These are phyloP conservation scores for Daptonema setosum DNA, from an alignment of 2,888 invertebrate genomes.

Conservation along the genomic window DNA sequence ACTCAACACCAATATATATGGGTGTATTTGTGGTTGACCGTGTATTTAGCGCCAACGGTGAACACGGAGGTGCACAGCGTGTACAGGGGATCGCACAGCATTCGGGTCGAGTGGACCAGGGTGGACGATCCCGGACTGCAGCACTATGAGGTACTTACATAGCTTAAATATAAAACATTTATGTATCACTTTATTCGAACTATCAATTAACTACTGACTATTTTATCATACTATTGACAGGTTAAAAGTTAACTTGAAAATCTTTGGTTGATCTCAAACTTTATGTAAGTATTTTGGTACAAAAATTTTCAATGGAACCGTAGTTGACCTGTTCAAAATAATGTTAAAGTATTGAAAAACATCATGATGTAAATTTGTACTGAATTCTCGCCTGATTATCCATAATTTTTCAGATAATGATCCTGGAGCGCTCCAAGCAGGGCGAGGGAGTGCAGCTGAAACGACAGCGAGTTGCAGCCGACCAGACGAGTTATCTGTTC, in stretches of 20 bases:
- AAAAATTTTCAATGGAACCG: no score
- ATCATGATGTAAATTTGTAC: no score
- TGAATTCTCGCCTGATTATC: no score
- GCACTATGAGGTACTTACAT: constrained; percentile 21
- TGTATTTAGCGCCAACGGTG: not conserved
- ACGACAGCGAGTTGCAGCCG: constrained; percentile 18
- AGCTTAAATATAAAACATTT: not conserved
- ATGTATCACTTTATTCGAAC: not conserved
- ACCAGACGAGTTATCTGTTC: constrained; percentile 15
- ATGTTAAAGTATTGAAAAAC: no score
- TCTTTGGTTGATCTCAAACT: no score
- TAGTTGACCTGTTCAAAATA: no score
- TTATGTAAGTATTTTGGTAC: no score
- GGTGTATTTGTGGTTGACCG: no score
- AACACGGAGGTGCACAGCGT: constrained; percentile 12
- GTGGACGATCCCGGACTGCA: constrained; percentile 18
- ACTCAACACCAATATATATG: no score
- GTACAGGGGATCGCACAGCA: constrained; percentile 18
- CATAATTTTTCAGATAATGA: constrained; percentile 4
- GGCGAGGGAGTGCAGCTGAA: constrained; percentile 11
- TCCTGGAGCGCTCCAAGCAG: constrained; percentile 2
- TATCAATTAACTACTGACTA: not conserved
- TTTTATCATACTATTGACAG: no score
- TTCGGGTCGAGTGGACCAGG: constrained; percentile 20
- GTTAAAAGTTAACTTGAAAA: no score